phyloP scores from a whole-genome alignment of 1,140 invertebrate species.

The Formica selysi region DNA sequence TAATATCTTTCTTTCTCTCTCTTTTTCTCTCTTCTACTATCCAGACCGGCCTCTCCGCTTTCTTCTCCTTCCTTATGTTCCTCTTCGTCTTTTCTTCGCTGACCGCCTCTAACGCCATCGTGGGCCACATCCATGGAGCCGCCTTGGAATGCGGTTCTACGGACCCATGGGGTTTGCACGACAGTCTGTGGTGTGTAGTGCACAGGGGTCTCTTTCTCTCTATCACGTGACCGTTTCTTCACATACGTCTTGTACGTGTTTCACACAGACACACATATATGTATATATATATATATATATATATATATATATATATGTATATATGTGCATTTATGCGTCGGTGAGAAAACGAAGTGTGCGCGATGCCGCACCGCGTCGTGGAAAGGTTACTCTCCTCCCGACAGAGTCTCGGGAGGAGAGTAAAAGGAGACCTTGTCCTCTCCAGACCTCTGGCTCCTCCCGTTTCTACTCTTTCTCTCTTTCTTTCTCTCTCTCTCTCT shows the following conservation, averaged over 20 bases:
- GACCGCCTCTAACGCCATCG: constrained; percentile 48
- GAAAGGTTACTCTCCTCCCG: constrained; percentile 27
- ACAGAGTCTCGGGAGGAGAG: constrained; percentile 48
- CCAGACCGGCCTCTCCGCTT: constrained; percentile 19
- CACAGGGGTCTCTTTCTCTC: constrained; percentile 20
- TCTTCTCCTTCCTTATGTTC: constrained; percentile 25
- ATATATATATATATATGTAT: background rate
- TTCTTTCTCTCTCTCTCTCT: constrained; percentile 11
- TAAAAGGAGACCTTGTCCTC: constrained; percentile 71
- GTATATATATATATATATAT: background rate
- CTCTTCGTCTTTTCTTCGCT: background rate
- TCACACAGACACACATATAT: background rate
- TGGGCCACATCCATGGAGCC: constrained; percentile 75
- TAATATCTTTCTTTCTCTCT: background rate
- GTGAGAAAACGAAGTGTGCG: constrained; percentile 52
- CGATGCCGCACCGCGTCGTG: constrained; percentile 55
- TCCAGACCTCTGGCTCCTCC: constrained; percentile 52
- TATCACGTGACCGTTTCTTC: constrained; percentile 22
- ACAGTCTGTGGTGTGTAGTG: constrained; percentile 52
- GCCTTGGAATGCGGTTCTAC: constrained; percentile 82
- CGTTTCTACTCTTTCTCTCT: constrained; percentile 56
- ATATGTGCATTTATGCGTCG: background rate
- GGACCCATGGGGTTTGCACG: constrained; percentile 75
- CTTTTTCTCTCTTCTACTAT: constrained; percentile 20
- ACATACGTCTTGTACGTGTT: constrained; percentile 22